Percentiles rank a stretch among this genome's conserved stretches.
phyloP scores from a whole-genome alignment of 2,113 vertebrate genomes.

The Campylorhamphus procurvoides region DNA sequence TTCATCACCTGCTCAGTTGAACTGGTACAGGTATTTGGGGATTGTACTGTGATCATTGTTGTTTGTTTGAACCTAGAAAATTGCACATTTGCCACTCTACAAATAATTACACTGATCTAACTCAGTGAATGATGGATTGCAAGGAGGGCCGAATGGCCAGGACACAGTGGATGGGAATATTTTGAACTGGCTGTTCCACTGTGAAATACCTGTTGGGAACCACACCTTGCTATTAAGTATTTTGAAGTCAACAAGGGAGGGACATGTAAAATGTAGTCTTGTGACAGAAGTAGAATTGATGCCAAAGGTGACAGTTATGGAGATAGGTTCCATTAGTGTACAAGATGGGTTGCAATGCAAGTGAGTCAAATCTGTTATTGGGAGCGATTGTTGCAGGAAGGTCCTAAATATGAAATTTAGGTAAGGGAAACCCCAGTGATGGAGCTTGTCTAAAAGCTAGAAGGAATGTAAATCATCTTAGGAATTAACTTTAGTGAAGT shows the following conservation, averaged over 20 bases:
- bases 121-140: not conserved
- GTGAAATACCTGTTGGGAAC: not conserved
- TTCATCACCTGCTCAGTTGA: not conserved
- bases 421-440: not conserved
- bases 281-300: not conserved
- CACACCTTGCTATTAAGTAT: constrained; percentile 50
- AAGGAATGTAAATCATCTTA: not conserved
- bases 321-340: not conserved
- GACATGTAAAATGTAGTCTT: not conserved
- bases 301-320: not conserved
- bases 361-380: not conserved
- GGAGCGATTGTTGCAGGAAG: not conserved
- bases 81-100: not conserved
- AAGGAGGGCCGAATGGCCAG: not conserved
- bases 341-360: not conserved
- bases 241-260: constrained; percentile 3
- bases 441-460: not conserved
- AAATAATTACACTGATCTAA: not conserved
- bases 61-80: not conserved
- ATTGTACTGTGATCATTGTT: not conserved
- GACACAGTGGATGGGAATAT: not conserved
- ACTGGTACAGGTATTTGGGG: not conserved
- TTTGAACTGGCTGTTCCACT: not conserved
- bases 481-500: not conserved
- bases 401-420: not conserved